phyloP scores from a whole-genome alignment of 2,888 invertebrate species.

The Apoda limacodes region DNA sequence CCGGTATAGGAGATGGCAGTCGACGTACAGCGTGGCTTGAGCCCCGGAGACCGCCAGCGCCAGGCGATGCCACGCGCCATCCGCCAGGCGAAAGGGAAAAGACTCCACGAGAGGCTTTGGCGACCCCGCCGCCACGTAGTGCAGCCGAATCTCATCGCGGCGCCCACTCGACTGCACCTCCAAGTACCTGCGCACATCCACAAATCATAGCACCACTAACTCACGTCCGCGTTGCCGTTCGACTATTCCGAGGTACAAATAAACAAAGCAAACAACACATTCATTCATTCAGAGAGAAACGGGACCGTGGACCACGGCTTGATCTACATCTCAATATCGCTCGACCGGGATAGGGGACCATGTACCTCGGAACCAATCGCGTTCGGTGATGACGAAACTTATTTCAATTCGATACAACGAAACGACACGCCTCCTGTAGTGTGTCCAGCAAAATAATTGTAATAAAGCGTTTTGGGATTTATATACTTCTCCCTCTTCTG shows the following conservation, averaged over 20 bases:
- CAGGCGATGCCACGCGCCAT: slow-evolving; percentile 89
- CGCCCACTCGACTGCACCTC: slow-evolving; percentile 93
- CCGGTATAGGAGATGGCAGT: slow-evolving; percentile 88
- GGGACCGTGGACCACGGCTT: too few species aligned
- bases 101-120: slow-evolving; percentile 79
- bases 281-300: too few species aligned
- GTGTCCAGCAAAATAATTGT: too few species aligned
- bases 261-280: slow-evolving; percentile 64
- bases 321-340: slow-evolving; percentile 72
- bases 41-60: slow-evolving; percentile 87
- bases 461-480: slow-evolving; percentile 19
- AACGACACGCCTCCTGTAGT: slow-evolving; percentile 35
- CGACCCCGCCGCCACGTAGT: slow-evolving; percentile 78
- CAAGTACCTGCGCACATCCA: slow-evolving; percentile 76
- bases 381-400: slow-evolving; percentile 49
- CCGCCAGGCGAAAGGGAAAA: slow-evolving; percentile 88
- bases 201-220: slow-evolving; percentile 28
- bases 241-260: slow-evolving; percentile 70
- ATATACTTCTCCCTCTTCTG: too few species aligned
- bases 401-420: slow-evolving; percentile 38
- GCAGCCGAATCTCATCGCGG: slow-evolving; percentile 86
- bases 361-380: slow-evolving; percentile 71
- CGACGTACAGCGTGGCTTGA: slow-evolving; percentile 85
- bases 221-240: slow-evolving; percentile 41
- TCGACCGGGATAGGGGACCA: slow-evolving; percentile 66